Base-by-base conservation (phyloP, 2,797 vertebrate species). In the Onychomys torridus region DNA sequence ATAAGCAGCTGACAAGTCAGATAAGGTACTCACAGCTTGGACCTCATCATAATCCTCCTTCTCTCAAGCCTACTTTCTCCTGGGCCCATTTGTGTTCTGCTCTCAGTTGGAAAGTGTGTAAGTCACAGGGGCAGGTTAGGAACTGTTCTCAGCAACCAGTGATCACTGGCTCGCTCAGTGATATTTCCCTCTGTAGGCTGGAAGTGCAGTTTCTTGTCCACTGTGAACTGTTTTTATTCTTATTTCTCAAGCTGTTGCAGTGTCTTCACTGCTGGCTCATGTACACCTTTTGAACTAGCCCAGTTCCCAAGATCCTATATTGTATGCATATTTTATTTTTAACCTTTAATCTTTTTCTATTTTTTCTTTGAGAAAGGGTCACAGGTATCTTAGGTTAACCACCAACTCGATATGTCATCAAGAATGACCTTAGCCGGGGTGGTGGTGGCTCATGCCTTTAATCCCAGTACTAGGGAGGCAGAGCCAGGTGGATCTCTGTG, bases 251-350 rank as follows among this genome's bases (percentile, higher is more conserved):
- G 8, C 6, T 3, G 14, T 25, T 37, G 6, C 49, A 32, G 25
- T 8, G 13, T 19, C 32, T 19, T 57, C 77, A 77, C 21, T 49
- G 12, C 59, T 63, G 88, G 14, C 19, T 92, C 29, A 21, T 27
- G 32, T 46, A 77, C 59, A 73, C 73, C 79, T 95, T 81, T 92
- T 49, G 65, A 88, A 43, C 59, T 29, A 65, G 29, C 63, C 82
- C 63, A 12, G 90, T 86, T 93, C 55, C 34, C 76, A 91, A 91
- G 93, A 65, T 40, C 52, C 55, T 93, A 17, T 19, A 19, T 77
- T 87, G 4, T 76, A 34, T 63, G 14, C 19, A 46, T 40, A 76
- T 2, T 65, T 59, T 63, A 43, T 79, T 89, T 91, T 71, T 57
- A 96, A 79, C 12, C 9, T 95, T 95, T 86, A 78, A 14, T 29